phyloP scores from a whole-genome alignment of 2,888 invertebrate species.

The Lasioglossum morio region DNA sequence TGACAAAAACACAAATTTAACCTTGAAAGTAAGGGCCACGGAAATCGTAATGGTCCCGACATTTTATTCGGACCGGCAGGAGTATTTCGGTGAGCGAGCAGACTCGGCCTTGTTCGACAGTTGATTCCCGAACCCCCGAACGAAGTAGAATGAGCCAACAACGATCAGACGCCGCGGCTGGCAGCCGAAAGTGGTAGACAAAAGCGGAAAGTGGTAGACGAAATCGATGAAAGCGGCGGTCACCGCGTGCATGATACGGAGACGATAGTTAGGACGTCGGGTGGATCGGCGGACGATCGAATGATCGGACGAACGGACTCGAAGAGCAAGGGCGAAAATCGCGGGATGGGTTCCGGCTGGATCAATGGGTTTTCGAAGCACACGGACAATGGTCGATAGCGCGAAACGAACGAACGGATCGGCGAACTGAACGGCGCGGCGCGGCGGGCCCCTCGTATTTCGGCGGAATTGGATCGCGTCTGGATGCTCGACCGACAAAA shows the following conservation, averaged over 20 bases:
- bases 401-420: constrained; percentile 35
- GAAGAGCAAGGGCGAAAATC: constrained; percentile 16
- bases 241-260: neutral
- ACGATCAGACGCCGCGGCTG: neutral
- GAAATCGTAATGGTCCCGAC: too few species aligned
- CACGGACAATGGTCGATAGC: constrained; percentile 50
- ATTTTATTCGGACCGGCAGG: neutral
- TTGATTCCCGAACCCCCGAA: neutral
- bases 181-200: constrained; percentile 1
- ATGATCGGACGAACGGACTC: neutral
- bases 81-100: neutral
- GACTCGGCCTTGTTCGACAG: neutral
- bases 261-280: neutral
- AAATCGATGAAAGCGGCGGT: constrained; percentile 7
- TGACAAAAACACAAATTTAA: too few species aligned
- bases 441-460: constrained; percentile 38
- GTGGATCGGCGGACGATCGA: constrained; percentile 28
- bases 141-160: neutral
- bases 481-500: constrained; percentile 57
- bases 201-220: constrained; percentile 9
- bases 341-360: constrained; percentile 15
- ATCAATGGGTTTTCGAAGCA: constrained; percentile 47
- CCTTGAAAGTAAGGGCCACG: too few species aligned
- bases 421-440: constrained; percentile 1
- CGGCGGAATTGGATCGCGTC: constrained; percentile 63